These are phyloP conservation scores for Meriones psammophilus DNA, from an alignment of 2,797 vertebrate genomes.

Conservation along the genomic window DNA sequence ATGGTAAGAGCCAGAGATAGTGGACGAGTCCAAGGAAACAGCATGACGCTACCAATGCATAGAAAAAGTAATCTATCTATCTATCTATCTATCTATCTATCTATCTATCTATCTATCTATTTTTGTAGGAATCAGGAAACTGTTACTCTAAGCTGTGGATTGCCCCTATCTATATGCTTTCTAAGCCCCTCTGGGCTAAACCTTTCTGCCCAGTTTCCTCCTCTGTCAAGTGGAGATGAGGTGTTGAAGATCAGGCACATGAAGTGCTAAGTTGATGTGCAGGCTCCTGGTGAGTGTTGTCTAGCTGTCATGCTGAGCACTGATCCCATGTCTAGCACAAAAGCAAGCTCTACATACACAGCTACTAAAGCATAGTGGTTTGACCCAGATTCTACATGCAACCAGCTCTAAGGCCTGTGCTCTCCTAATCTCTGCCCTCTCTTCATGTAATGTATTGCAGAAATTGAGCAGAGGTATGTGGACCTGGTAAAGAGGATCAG, in stretches of 20 bases:
- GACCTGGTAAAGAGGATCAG: background rate
- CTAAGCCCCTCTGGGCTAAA: background rate
- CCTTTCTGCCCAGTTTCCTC: background rate
- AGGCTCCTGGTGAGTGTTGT: background rate
- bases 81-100: too few species aligned
- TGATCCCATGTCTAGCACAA: background rate
- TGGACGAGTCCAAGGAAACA: too few species aligned
- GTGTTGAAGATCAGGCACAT: background rate
- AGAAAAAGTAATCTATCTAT: background rate
- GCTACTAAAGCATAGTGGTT: background rate
- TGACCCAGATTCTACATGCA: background rate
- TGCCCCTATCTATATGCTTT: background rate
- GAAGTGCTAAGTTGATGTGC: background rate
- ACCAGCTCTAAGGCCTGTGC: background rate
- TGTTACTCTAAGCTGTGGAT: background rate
- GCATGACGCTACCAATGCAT: background rate
- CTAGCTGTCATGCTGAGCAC: background rate
- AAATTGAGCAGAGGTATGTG: background rate
- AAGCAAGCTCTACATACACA: background rate
- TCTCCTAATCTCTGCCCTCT: background rate
- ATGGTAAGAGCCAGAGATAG: too few species aligned
- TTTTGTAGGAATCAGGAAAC: background rate
- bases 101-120: too few species aligned
- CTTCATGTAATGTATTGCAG: background rate
- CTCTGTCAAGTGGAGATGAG: background rate